Evolutionary conservation across 2,888 invertebrate genomes (phyloP).

Genomic region (Ypsolopha scabrella): DNA sequence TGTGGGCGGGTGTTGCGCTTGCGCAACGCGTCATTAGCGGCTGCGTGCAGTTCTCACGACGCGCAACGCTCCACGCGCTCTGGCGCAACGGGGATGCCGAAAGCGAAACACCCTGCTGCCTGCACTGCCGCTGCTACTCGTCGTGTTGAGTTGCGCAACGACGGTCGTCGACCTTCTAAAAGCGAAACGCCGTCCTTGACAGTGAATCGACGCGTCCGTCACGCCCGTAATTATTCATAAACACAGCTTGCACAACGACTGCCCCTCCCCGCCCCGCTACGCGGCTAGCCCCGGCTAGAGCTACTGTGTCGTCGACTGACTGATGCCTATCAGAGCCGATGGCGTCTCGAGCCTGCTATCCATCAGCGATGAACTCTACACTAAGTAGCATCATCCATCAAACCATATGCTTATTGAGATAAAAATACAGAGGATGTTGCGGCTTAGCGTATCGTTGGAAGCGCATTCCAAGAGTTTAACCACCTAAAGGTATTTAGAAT

Average conservation of each 20-base stretch:
- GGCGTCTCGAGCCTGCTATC: background rate
- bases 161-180: slow-evolving; percentile 38
- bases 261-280: slow-evolving; percentile 13
- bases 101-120: slow-evolving; percentile 21
- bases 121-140: slow-evolving; percentile 4
- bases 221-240: slow-evolving; percentile 43
- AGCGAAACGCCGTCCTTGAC: slow-evolving; percentile 56
- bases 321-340: slow-evolving; percentile 7
- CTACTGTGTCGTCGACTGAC: slow-evolving; percentile 12
- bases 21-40: slow-evolving; percentile 31
- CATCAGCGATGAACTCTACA: background rate
- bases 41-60: slow-evolving; percentile 6
- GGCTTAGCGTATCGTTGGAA: background rate
- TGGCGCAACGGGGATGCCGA: slow-evolving; percentile 13
- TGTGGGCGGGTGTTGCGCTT: slow-evolving; percentile 25
- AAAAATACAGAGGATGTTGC: background rate
- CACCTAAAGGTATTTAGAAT: background rate
- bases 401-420: background rate
- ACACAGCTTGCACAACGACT: slow-evolving; percentile 33
- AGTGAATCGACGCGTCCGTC: slow-evolving; percentile 44
- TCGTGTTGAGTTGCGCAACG: slow-evolving; percentile 22
- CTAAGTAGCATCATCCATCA: background rate
- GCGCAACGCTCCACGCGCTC: background rate
- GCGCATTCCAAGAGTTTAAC: background rate
- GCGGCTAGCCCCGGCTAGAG: too few relatives aligned